Conservation (phyloP, 2,797 vertebrate species). For the Spinus olivaceus region DNA sequence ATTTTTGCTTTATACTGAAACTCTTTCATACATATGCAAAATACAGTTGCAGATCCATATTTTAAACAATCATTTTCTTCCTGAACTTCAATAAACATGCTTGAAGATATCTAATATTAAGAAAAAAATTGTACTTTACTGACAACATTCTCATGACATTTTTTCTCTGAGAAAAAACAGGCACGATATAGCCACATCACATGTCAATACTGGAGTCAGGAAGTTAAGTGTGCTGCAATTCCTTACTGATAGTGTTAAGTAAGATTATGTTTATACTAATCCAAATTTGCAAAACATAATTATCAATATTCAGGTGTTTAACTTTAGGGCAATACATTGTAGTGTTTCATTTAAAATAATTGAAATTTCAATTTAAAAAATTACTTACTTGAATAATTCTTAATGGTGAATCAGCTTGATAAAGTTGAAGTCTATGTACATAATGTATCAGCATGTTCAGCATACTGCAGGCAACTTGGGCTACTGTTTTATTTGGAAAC, state of each 20-base stretch:
- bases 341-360: background rate
- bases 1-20: background rate
- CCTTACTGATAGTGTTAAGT: background rate
- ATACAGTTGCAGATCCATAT: background rate
- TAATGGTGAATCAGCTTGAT: constrained; percentile 90
- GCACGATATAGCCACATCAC: background rate
- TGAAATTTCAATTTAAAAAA: background rate
- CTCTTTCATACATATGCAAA: background rate
- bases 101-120: background rate
- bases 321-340: background rate
- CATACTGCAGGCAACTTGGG: constrained; percentile 94
- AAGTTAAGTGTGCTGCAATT: background rate
- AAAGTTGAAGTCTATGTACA: constrained; percentile 88
- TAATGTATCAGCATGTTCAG: constrained; percentile 93
- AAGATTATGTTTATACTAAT: background rate
- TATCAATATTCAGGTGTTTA: background rate
- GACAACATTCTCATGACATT: background rate
- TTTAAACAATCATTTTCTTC: background rate
- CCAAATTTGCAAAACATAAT: background rate
- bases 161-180: background rate
- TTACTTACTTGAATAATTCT: constrained; percentile 93
- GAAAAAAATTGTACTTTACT: background rate
- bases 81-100: background rate
- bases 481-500: constrained; percentile 97
- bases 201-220: background rate